Conservation (phyloP, 1,140 invertebrate genomes). For the Drosophila arawakana region DNA sequence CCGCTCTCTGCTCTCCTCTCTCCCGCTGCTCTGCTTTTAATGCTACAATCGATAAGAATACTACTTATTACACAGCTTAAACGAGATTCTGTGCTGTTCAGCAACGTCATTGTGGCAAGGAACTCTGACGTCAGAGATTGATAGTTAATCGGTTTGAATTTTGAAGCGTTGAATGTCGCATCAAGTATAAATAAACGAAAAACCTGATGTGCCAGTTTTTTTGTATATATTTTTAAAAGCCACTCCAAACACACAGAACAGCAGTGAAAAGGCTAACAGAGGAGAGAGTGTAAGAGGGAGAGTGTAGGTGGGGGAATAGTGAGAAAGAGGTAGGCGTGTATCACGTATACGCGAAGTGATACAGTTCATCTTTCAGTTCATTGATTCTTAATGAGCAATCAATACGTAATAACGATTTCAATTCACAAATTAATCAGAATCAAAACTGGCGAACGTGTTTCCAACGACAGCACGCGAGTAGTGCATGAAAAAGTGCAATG, state of each 20-base stretch:
- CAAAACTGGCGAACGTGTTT: constrained; percentile 26
- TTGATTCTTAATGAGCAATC: constrained; percentile 20
- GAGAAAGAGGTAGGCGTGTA: constrained; percentile 13
- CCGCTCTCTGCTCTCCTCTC: background rate
- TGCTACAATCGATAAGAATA: too few species aligned
- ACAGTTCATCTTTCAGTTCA: constrained; percentile 28
- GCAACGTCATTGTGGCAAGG: constrained; percentile 22
- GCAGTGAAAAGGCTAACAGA: too few species aligned
- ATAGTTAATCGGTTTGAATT: constrained; percentile 6
- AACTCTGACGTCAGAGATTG: constrained; percentile 32
- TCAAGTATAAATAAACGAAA: constrained; percentile 23
- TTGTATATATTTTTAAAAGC: background rate
- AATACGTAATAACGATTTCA: constrained; percentile 21
- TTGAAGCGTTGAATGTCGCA: constrained; percentile 17
- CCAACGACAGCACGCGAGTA: constrained; percentile 27
- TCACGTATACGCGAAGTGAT: constrained; percentile 56
- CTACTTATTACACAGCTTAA: background rate
- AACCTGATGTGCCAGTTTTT: constrained; percentile 38
- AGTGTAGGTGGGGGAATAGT: background rate
- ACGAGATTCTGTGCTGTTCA: background rate
- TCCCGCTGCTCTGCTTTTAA: background rate
- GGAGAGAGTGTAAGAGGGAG: background rate
- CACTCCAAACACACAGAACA: constrained; percentile 4
- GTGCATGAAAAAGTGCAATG: constrained; percentile 28
- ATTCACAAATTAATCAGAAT: constrained; percentile 27